Conservation (phyloP, 2,797 vertebrate genomes). For the Girardinus metallicus region DNA sequence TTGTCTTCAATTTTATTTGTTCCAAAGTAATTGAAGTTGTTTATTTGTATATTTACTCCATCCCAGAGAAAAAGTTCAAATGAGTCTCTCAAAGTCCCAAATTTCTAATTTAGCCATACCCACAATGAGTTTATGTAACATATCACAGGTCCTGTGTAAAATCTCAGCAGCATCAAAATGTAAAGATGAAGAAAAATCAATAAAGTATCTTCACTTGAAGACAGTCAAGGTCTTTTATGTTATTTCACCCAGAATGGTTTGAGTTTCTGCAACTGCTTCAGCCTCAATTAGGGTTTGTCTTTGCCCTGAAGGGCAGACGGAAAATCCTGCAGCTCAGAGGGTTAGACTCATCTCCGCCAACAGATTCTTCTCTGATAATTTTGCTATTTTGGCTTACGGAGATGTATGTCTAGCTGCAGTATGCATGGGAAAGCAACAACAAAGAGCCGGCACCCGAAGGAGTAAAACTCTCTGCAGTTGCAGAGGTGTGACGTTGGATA, state of each 20-base stretch:
- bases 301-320: conserved; percentile 13
- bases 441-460: conserved; percentile 2
- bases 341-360: conserved; percentile 25
- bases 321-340: conserved; percentile 23
- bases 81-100: not conserved
- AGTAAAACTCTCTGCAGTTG: conserved; percentile 10
- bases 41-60: not conserved
- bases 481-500: conserved; percentile 10
- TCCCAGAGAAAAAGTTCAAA: not conserved
- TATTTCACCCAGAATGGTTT: not conserved
- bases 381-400: conserved; percentile 14
- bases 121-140: not conserved
- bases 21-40: not conserved
- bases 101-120: not conserved
- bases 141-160: not conserved
- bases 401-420: conserved; percentile 1
- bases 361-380: conserved; percentile 28
- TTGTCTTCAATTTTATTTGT: not conserved
- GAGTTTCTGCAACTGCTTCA: not conserved
- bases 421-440: conserved; percentile 7
- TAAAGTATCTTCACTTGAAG: not conserved
- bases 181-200: not conserved
- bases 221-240: not conserved
- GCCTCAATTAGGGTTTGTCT: conserved; percentile 1
- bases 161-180: not conserved